Base-by-base conservation (phyloP, 2,113 vertebrate genomes). In the Chaetorhynchus papuensis region DNA sequence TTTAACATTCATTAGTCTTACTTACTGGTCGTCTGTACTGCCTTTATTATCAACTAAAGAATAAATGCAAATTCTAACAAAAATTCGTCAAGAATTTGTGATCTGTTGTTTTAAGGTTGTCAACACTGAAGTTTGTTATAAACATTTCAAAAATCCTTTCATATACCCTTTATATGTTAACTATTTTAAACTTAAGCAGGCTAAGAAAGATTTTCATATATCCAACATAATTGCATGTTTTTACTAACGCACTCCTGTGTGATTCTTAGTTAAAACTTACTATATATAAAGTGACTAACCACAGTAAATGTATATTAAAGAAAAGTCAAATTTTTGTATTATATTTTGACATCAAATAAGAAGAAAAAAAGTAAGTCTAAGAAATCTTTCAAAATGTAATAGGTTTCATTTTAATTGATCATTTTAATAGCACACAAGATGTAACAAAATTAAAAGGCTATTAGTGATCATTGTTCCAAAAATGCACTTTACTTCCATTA, bases 41-140 rank as follows among this genome's bases (percentile, higher is more conserved):
- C 92, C 92, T 98, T 98, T 98, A 98, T 98, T 98, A 98, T 97
- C 97, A 98, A 96, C 83, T 93, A 97, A 97, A 98, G 97, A 98
- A 98, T 98, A 98, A 98, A 98, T 75, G 98, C 96, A 98, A 98
- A 98, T 98, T 98, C 95, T 97, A 98, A 98, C 98, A 98, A 98
- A 98, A 99, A 98, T 98, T 98, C 96, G 98, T 98, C 81, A 93
- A 97, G 95, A 94, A 94, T 63, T 97, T 97, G 89, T 93, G 97
- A 96, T 98, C 97, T 98, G 96, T 97, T 89, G 96, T 96, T 97
- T 96, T 97, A 98, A 97, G 96, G 96, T 91, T 98, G 96, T 96
- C 60, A 86, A 60, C 11, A 65, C 39, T 61, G 49, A 91, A 77
- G 26, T 79, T 93, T 96, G 15, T 91, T 78, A 78, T 26, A 92